Percentiles rank a stretch among this genome's conserved stretches.
These are phyloP conservation scores for Hylaeus volcanicus DNA, from an alignment of 1,140 invertebrate species.

Conservation along the genomic window DNA sequence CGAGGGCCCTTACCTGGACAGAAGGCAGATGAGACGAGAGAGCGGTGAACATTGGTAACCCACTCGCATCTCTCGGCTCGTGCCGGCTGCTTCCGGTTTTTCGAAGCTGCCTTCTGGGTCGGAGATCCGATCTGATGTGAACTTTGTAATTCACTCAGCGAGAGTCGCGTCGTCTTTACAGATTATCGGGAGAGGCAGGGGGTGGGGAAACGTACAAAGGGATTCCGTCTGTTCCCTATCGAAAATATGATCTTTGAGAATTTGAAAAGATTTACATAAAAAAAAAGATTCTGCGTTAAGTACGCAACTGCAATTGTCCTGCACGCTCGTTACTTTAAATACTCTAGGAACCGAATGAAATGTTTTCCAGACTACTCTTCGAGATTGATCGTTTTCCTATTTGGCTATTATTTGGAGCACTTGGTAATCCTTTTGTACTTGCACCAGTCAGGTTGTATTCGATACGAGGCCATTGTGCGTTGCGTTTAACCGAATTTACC, in stretches of 20 bases:
- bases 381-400: not conserved
- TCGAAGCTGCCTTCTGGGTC: slow-evolving; percentile 59
- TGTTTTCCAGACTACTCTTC: too few relatives aligned
- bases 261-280: not conserved
- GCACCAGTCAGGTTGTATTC: slow-evolving; percentile 9
- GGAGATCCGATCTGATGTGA: slow-evolving; percentile 58
- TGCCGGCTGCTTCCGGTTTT: slow-evolving; percentile 74
- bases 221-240: slow-evolving; percentile 28
- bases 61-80: slow-evolving; percentile 66
- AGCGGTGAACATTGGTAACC: slow-evolving; percentile 60
- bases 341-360: too few relatives aligned
- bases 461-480: slow-evolving; percentile 35
- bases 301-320: not conserved
- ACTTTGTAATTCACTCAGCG: slow-evolving; percentile 62
- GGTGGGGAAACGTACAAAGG: slow-evolving; percentile 21
- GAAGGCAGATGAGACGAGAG: slow-evolving; percentile 63
- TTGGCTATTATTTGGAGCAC: not conserved
- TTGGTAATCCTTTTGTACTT: not conserved
- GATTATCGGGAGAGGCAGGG: slow-evolving; percentile 10
- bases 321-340: too few relatives aligned
- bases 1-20: slow-evolving; percentile 36
- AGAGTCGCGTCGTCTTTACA: slow-evolving; percentile 49
- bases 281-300: not conserved
- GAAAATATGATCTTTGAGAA: slow-evolving; percentile 8
- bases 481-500: slow-evolving; percentile 59